Conservation (phyloP, 2,888 invertebrate genomes). For the Fragum fragum region DNA sequence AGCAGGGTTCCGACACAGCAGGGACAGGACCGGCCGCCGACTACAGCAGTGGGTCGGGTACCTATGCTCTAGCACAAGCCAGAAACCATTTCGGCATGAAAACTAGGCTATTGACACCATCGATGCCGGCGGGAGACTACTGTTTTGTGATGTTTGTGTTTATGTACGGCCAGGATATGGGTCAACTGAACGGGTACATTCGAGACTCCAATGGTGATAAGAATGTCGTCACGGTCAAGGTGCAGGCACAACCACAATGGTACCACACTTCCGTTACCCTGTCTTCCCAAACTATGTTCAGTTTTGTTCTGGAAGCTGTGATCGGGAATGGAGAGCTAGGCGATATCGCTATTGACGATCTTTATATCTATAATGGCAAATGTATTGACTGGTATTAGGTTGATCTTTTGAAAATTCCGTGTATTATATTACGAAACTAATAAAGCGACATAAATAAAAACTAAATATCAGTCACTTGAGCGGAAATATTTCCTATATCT, state of each 20-base stretch:
- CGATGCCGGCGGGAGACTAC: conserved; percentile 58
- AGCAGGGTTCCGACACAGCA: conserved; percentile 48
- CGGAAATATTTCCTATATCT: no score
- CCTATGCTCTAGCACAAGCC: conserved; percentile 60
- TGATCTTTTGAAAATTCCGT: no score
- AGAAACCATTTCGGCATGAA: conserved; percentile 55
- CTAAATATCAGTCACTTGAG: no score
- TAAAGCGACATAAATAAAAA: no score
- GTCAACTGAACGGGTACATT: conserved; percentile 41
- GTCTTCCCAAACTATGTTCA: conserved; percentile 13
- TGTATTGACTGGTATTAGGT: conserved; percentile 62
- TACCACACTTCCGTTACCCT: conserved; percentile 37
- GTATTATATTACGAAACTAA: no score
- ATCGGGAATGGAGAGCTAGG: conserved; percentile 65
- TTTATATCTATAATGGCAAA: conserved; percentile 64
- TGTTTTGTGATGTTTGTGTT: conserved; percentile 64
- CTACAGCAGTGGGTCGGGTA: conserved; percentile 64
- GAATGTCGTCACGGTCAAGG: conserved; percentile 19
- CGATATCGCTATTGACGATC: conserved; percentile 68
- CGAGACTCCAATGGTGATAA: conserved; percentile 28
- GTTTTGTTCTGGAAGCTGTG: conserved; percentile 52
- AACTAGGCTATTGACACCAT: conserved; percentile 57
- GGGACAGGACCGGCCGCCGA: conserved; percentile 64
- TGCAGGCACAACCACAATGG: conserved; percentile 33
- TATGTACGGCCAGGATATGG: conserved; percentile 57